Evolutionary conservation across 2,888 invertebrate genomes (phyloP).

Genomic region (Oscheius myriophilus): DNA sequence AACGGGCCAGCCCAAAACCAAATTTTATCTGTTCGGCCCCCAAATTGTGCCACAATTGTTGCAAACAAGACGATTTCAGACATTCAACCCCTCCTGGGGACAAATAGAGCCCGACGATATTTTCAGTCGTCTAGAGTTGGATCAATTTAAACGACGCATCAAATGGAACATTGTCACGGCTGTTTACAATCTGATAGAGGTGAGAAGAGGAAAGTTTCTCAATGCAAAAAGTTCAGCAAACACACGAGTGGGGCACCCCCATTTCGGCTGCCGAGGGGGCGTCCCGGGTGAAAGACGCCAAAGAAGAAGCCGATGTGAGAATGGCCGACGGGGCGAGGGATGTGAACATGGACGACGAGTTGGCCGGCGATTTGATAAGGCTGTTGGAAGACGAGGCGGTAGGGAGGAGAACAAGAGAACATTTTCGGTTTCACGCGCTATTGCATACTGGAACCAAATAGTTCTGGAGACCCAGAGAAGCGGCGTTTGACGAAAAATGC

Average conservation of each 20-base stretch:
- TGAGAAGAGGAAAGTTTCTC: too few relatives aligned
- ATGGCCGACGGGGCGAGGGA: slow-evolving; percentile 15
- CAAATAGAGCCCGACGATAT: slow-evolving; percentile 40
- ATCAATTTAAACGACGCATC: slow-evolving; percentile 39
- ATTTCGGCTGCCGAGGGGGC: slow-evolving; percentile 18
- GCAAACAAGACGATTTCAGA: too few relatives aligned
- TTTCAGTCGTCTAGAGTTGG: slow-evolving; percentile 33
- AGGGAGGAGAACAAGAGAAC: background rate
- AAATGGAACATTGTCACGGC: slow-evolving; percentile 49
- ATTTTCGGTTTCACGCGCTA: background rate
- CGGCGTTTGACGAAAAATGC: too few relatives aligned
- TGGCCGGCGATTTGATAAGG: slow-evolving; percentile 13
- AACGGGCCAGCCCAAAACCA: too few relatives aligned
- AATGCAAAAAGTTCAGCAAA: slow-evolving; percentile 21
- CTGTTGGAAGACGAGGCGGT: slow-evolving; percentile 27
- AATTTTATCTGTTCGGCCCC: too few relatives aligned
- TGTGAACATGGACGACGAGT: background rate
- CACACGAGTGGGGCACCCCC: slow-evolving; percentile 23
- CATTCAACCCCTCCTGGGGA: slow-evolving; percentile 31
- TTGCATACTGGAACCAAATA: too few relatives aligned
- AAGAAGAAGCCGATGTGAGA: slow-evolving; percentile 22
- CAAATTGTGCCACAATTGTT: too few relatives aligned
- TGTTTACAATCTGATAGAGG: slow-evolving; percentile 48
- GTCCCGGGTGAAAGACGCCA: slow-evolving; percentile 13
- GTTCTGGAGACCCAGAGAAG: too few relatives aligned